Conservation (phyloP, 1,140 invertebrate genomes). For the Panagrolaimus sp. region DNA sequence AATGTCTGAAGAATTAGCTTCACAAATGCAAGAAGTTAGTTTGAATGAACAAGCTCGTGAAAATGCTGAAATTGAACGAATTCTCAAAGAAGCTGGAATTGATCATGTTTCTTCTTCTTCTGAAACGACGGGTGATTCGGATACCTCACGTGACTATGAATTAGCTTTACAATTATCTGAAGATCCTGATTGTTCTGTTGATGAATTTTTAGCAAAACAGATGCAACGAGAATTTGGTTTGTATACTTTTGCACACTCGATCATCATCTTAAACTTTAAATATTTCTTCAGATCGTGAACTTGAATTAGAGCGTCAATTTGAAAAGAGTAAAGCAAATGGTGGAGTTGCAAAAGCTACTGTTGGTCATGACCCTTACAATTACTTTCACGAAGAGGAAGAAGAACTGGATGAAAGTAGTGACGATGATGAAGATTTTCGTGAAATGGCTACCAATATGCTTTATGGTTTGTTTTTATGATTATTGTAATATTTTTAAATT, state of each 20-base stretch:
- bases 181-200: slow-evolving; percentile 43
- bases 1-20: slow-evolving; percentile 51
- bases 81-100: slow-evolving; percentile 22
- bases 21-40: slow-evolving; percentile 45
- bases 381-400: slow-evolving; percentile 32
- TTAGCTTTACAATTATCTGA: slow-evolving; percentile 34
- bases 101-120: neutral
- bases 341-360: slow-evolving; percentile 27
- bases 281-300: slow-evolving; percentile 54
- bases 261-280: too few species aligned
- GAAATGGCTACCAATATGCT: slow-evolving; percentile 46
- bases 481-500: neutral
- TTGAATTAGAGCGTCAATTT: slow-evolving; percentile 35
- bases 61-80: slow-evolving; percentile 20
- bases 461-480: slow-evolving; percentile 33
- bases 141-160: slow-evolving; percentile 31
- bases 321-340: slow-evolving; percentile 17
- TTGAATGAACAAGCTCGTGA: slow-evolving; percentile 29
- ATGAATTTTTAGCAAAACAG: slow-evolving; percentile 45
- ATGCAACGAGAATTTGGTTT: slow-evolving; percentile 53
- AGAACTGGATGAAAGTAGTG: slow-evolving; percentile 32
- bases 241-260: too few species aligned
- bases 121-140: slow-evolving; percentile 11
- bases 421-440: slow-evolving; percentile 37
- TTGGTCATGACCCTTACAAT: slow-evolving; percentile 26